Conservation (phyloP, 2,888 invertebrate species). For the Agriotes lineatus region DNA sequence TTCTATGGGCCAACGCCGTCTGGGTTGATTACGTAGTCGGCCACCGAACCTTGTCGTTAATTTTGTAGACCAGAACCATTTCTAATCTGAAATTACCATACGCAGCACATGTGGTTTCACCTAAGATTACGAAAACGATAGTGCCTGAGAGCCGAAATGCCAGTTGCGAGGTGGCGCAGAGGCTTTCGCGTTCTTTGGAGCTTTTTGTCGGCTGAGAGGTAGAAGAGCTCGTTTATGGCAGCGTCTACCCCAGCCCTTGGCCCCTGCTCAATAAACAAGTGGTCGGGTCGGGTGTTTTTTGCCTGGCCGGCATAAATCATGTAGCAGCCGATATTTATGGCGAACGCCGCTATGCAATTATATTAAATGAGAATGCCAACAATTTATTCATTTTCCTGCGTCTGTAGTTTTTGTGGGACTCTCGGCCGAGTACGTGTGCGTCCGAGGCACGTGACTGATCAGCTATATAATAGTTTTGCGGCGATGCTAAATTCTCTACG, state of each 20-base stretch:
- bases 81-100: conserved; percentile 4
- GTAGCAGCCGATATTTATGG: conserved; percentile 43
- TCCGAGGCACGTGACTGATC: conserved; percentile 6
- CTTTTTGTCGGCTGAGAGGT: background rate
- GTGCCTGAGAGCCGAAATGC: background rate
- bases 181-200: too few species aligned
- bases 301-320: conserved; percentile 43
- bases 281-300: conserved; percentile 45
- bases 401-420: conserved; percentile 8
- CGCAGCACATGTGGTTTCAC: conserved; percentile 1
- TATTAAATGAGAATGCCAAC: conserved; percentile 45
- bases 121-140: conserved; percentile 15
- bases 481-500: too few species aligned
- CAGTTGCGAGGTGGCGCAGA: too few species aligned
- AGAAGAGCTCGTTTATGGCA: conserved; percentile 23
- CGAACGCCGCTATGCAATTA: conserved; percentile 45
- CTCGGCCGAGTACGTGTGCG: background rate
- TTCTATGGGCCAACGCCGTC: too few species aligned
- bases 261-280: conserved; percentile 50
- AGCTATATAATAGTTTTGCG: too few species aligned
- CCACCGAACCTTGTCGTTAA: background rate
- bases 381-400: conserved; percentile 42
- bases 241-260: conserved; percentile 38
- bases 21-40: too few species aligned
- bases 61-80: background rate